phyloP scores from a whole-genome alignment of 1,140 invertebrate genomes.

The Mizuhopecten yessoensis region DNA sequence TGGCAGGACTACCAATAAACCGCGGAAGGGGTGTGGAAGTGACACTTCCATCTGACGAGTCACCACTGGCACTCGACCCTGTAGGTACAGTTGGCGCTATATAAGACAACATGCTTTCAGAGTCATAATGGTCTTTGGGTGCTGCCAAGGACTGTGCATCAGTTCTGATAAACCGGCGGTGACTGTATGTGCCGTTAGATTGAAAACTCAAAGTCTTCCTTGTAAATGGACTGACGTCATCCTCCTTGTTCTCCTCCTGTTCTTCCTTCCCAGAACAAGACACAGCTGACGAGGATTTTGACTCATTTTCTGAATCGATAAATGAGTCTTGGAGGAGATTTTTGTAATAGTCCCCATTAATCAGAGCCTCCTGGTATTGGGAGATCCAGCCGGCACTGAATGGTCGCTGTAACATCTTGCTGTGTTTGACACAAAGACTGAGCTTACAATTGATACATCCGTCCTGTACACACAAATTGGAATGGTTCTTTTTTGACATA shows the following conservation, averaged over 20 bases:
- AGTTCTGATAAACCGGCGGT: conserved; percentile 68
- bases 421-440: conserved; percentile 76
- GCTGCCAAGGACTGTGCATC: conserved; percentile 61
- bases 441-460: conserved; percentile 77
- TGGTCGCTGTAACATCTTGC: conserved; percentile 68
- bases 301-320: conserved; percentile 66
- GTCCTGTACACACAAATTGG: conserved; percentile 64
- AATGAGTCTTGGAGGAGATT: conserved; percentile 72
- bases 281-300: conserved; percentile 59
- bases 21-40: conserved; percentile 50
- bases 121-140: conserved; percentile 57
- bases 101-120: conserved; percentile 49
- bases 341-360: conserved; percentile 74
- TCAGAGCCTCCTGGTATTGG: conserved; percentile 71
- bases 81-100: conserved; percentile 20
- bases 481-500: conserved; percentile 62
- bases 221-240: conserved; percentile 48
- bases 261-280: conserved; percentile 54
- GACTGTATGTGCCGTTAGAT: conserved; percentile 70
- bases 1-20: conserved; percentile 49
- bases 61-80: conserved; percentile 31
- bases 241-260: conserved; percentile 47
- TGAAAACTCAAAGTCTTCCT: conserved; percentile 57
- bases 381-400: conserved; percentile 72
- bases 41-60: conserved; percentile 45